phyloP scores from a whole-genome alignment of 2,888 invertebrate genomes.

The Calliopum simillimum region DNA sequence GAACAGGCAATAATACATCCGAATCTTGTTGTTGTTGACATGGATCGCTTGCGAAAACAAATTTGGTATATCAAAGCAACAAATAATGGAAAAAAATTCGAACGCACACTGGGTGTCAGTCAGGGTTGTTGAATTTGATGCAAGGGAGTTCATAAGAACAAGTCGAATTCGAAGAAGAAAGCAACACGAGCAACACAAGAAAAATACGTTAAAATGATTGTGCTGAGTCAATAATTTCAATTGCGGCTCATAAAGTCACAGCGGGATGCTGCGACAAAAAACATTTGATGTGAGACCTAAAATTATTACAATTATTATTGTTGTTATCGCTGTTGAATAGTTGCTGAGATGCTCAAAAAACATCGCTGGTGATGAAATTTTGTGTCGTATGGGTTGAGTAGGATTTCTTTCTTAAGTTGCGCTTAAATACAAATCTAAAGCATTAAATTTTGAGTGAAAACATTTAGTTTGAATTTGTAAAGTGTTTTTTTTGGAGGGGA shows the following conservation, averaged over 20 bases:
- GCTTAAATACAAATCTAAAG: neutral
- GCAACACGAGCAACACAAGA: neutral
- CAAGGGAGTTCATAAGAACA: neutral
- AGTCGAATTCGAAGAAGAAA: conserved; percentile 7
- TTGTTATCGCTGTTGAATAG: conserved; percentile 42
- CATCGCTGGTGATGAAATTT: conserved; percentile 41
- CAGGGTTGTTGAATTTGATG: no score
- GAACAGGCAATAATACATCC: conserved; percentile 50
- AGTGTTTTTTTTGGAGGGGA: no score
- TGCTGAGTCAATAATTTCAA: conserved; percentile 64
- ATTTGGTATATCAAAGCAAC: conserved; percentile 36
- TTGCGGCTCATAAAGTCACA: conserved; percentile 66
- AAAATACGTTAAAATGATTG: conserved; percentile 40
- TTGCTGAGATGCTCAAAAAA: conserved; percentile 24
- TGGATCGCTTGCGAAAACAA: conserved; percentile 46
- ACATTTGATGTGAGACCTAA: conserved; percentile 39
- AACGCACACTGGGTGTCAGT: conserved; percentile 29
- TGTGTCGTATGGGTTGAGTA: conserved; percentile 33
- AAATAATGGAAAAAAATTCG: neutral
- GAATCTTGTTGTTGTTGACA: conserved; percentile 44
- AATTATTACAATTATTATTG: conserved; percentile 50
- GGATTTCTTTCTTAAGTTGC: neutral
- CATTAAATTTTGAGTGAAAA: neutral
- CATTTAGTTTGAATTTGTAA: no score
- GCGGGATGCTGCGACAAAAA: conserved; percentile 50